These are phyloP conservation scores for Blera fallax DNA, from an alignment of 2,888 invertebrate species.

Conservation along the genomic window DNA sequence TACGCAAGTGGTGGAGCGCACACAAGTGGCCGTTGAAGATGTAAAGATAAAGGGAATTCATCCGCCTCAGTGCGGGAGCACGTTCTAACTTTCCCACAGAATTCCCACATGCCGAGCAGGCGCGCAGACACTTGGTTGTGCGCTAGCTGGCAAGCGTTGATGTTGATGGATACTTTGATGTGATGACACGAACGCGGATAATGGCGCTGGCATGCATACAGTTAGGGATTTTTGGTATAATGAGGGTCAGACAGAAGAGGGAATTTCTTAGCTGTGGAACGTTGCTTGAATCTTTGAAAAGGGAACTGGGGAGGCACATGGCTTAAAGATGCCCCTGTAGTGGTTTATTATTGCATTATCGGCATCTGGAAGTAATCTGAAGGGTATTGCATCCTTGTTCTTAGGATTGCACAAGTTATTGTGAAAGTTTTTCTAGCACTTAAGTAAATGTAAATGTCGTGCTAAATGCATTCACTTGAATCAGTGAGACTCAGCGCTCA, in stretches of 20 bases:
- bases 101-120: conserved; percentile 53
- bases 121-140: conserved; percentile 53
- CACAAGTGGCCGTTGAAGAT: conserved; percentile 34
- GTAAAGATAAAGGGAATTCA: conserved; percentile 57
- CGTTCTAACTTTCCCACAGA: conserved; percentile 65
- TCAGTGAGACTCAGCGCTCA: too few relatives aligned
- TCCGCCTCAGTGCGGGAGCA: conserved; percentile 57
- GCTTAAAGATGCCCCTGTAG: not conserved
- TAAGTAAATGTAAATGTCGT: too few relatives aligned
- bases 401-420: too few relatives aligned
- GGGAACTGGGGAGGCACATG: not conserved
- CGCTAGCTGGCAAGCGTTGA: conserved; percentile 48
- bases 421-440: too few relatives aligned
- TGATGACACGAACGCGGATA: conserved; percentile 62
- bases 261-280: conserved; percentile 21
- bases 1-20: conserved; percentile 42
- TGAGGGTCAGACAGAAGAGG: conserved; percentile 34
- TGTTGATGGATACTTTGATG: conserved; percentile 59
- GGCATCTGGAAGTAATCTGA: not conserved
- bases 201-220: conserved; percentile 60
- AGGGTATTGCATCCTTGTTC: not conserved
- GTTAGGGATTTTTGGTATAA: conserved; percentile 39
- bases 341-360: not conserved
- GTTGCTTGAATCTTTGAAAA: conserved; percentile 36
- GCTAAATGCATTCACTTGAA: too few relatives aligned